Evolutionary conservation across 2,888 invertebrate species (phyloP), one percentile per base, ranked within the genome.

Genomic region (Dendrolimus houi): DNA sequence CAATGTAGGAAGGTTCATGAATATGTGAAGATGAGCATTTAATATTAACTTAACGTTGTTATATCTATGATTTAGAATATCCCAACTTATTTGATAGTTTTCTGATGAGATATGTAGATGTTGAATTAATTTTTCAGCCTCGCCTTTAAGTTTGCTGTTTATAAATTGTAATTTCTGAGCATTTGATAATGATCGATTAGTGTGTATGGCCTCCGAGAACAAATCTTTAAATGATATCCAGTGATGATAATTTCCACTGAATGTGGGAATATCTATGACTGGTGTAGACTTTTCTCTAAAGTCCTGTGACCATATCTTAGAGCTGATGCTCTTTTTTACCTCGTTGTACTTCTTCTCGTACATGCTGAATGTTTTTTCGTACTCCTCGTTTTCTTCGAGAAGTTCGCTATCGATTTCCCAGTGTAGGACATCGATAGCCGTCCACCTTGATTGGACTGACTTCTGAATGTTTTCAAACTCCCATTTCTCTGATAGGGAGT

Each of bases 401-500:
- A 60, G n/a, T 42, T 62, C 58, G 52, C 62, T 60, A 41, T 64
- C 64, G 9, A 65, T 58, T n/a, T 66, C 59, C 62, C 60, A 64
- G 57, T 64, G 63, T n/a, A 63, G 57, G 9, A 57, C 41, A 53
- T 64, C 64, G 17, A 66, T 62, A 13, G 56, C 59, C 7, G 61
- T 29, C 64, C 66, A 66, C 8, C 63, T 56, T 0, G 60, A 42
- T 7, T 64, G 52, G 9, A 64, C 47, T 1, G 58, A 54, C 41
- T 53, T 54, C 10, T 59, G 41, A 1, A 55, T 52, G 42, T 62
- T 59, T 55, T 62, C 58, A 41, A 57, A 59, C 41, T 61, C 59
- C 57, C 61, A 61, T 53, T 59, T 57, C 52, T 55, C 57, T 41
- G 55, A 52, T n/a, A 57, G 1, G 7, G 52, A 40, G n/a, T 47